Conservation (phyloP, 2,113 vertebrate species). For the Sander vitreus region DNA sequence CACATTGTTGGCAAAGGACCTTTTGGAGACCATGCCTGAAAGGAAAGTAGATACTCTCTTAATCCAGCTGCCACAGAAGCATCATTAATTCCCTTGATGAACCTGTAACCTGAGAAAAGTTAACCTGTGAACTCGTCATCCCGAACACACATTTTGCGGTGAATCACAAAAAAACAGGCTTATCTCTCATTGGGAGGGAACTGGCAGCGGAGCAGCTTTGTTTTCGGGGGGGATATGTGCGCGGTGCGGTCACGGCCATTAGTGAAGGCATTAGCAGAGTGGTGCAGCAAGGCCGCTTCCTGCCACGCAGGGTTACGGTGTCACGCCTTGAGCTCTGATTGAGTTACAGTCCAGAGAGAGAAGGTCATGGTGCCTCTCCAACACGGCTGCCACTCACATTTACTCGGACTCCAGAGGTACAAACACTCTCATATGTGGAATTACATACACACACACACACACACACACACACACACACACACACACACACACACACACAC, state of each 20-base stretch:
- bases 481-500: slow-evolving; percentile 34
- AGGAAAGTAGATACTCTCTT: slow-evolving; percentile 78
- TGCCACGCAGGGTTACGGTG: slow-evolving; percentile 82
- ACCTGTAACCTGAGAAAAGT: slow-evolving; percentile 73
- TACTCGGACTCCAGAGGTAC: slow-evolving; percentile 58
- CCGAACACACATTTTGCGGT: slow-evolving; percentile 76
- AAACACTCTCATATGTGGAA: slow-evolving; percentile 60
- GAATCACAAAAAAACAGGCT: slow-evolving; percentile 75
- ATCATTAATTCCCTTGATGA: slow-evolving; percentile 84
- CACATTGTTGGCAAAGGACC: slow-evolving; percentile 48
- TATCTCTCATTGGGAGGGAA: slow-evolving; percentile 74
- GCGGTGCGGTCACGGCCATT: slow-evolving; percentile 86
- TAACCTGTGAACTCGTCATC: slow-evolving; percentile 80
- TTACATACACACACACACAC: slow-evolving; percentile 48
- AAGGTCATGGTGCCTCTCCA: slow-evolving; percentile 80
- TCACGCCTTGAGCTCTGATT: slow-evolving; percentile 86
- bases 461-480: too few relatives aligned
- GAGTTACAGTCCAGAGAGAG: slow-evolving; percentile 88
- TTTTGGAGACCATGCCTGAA: slow-evolving; percentile 48
- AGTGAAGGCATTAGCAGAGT: slow-evolving; percentile 85
- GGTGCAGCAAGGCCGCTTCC: slow-evolving; percentile 75
- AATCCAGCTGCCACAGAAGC: slow-evolving; percentile 73
- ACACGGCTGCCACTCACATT: slow-evolving; percentile 80
- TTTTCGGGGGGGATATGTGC: slow-evolving; percentile 83
- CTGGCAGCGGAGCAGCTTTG: slow-evolving; percentile 72